These are phyloP conservation scores for Lepidostoma basale DNA, from an alignment of 1,140 invertebrate species.

Conservation along the genomic window DNA sequence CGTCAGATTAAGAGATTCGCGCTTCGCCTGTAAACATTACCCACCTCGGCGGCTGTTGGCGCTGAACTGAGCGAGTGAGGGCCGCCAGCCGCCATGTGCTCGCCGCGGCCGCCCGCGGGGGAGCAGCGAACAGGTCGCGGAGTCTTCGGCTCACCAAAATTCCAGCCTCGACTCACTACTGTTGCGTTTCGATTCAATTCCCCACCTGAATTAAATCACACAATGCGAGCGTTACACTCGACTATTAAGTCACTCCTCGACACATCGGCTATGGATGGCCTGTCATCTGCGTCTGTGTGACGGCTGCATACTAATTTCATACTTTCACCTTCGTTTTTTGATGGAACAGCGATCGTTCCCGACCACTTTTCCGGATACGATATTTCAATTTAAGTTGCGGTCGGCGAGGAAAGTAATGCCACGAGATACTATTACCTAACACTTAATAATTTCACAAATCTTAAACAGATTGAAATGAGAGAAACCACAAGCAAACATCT, in stretches of 20 bases:
- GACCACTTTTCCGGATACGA: constrained; percentile 4
- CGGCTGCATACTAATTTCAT: neutral
- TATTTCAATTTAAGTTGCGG: constrained; percentile 16
- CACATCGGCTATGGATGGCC: neutral
- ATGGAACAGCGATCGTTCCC: neutral
- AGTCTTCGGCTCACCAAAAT: no score
- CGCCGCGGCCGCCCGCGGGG: constrained; percentile 37
- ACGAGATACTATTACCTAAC: neutral
- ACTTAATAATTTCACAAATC: no score
- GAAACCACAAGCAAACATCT: no score
- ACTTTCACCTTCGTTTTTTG: constrained; percentile 7
- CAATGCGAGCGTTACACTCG: no score
- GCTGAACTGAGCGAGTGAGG: constrained; percentile 18
- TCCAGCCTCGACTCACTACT: no score
- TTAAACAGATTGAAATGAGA: no score
- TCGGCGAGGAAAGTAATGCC: constrained; percentile 6
- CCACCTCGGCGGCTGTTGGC: constrained; percentile 17
- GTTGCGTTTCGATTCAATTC: no score
- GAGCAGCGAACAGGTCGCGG: no score
- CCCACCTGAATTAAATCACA: no score
- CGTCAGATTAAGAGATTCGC: neutral
- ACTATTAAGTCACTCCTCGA: neutral
- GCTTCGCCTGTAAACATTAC: constrained; percentile 6
- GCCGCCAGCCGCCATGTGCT: constrained; percentile 7
- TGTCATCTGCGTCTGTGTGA: neutral